These are phyloP conservation scores for Sitobion miscanthi DNA, from an alignment of 1,140 invertebrate species.

Conservation along the genomic window DNA sequence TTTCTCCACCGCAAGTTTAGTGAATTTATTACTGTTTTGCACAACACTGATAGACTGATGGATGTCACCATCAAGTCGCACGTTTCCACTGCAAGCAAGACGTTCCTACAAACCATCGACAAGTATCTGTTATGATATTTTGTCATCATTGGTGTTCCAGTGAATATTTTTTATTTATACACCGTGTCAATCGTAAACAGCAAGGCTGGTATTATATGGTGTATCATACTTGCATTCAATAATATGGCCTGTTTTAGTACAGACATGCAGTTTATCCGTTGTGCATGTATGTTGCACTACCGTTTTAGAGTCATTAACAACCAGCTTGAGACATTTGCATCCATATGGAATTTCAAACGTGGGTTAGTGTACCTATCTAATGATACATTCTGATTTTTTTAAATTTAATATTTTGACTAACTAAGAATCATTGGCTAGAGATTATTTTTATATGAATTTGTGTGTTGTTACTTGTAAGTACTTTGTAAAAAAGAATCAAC, in stretches of 20 bases:
- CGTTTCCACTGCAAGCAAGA: not conserved
- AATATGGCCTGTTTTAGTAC: constrained; percentile 56
- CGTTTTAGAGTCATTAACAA: constrained; percentile 56
- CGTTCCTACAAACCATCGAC: not conserved
- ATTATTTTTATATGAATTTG: not conserved
- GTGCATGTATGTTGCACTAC: constrained; percentile 48
- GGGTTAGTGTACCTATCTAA: not conserved
- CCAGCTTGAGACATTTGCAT: constrained; percentile 21
- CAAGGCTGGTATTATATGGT: constrained; percentile 54
- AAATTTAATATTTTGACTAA: not conserved
- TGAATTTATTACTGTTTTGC: constrained; percentile 29
- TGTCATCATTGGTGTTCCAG: constrained; percentile 30
- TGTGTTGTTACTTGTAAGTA: not conserved
- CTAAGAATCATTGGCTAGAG: not conserved
- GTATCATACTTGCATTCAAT: constrained; percentile 40
- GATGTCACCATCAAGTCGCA: not conserved
- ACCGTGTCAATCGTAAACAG: constrained; percentile 33
- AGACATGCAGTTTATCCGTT: constrained; percentile 58
- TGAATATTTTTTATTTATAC: constrained; percentile 55
- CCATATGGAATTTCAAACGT: constrained; percentile 31
- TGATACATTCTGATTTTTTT: not conserved
- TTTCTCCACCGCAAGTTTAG: constrained; percentile 32
- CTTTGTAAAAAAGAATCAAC: not conserved
- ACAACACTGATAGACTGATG: constrained; percentile 50
- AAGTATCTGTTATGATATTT: constrained; percentile 48